phyloP scores from a whole-genome alignment of 1,140 invertebrate species.

The Leptonema lineaticorne region DNA sequence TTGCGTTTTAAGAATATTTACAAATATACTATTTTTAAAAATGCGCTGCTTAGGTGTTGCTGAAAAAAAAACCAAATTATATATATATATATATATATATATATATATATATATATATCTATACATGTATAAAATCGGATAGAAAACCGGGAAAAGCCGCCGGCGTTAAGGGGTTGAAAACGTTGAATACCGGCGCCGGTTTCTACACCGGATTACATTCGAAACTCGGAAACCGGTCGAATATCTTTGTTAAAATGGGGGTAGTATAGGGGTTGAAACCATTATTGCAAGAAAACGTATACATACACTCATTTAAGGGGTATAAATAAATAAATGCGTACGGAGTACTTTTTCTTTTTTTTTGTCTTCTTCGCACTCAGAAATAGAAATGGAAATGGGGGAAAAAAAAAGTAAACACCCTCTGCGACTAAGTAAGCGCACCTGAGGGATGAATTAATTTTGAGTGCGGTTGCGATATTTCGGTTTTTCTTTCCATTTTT shows the following conservation, averaged over 20 bases:
- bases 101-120: not conserved
- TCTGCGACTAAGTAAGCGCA: slow-evolving; percentile 9
- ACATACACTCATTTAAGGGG: not conserved
- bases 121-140: not conserved
- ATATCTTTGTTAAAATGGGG: not conserved
- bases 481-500: too few species aligned
- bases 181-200: slow-evolving; percentile 7
- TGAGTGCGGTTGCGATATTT: too few species aligned
- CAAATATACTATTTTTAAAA: too few species aligned
- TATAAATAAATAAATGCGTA: not conserved
- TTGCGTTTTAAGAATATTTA: not conserved
- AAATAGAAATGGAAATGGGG: not conserved
- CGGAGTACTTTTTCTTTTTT: too few species aligned
- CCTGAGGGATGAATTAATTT: slow-evolving; percentile 22
- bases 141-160: not conserved
- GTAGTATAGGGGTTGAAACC: not conserved
- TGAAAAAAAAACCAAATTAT: not conserved
- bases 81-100: not conserved
- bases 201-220: not conserved
- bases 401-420: not conserved
- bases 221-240: not conserved
- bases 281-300: not conserved
- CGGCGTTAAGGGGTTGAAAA: slow-evolving; percentile 8
- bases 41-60: too few species aligned
- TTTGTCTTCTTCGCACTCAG: too few species aligned